These are phyloP conservation scores for Cyclophora punctaria DNA, from an alignment of 2,888 invertebrate species.

Conservation along the genomic window DNA sequence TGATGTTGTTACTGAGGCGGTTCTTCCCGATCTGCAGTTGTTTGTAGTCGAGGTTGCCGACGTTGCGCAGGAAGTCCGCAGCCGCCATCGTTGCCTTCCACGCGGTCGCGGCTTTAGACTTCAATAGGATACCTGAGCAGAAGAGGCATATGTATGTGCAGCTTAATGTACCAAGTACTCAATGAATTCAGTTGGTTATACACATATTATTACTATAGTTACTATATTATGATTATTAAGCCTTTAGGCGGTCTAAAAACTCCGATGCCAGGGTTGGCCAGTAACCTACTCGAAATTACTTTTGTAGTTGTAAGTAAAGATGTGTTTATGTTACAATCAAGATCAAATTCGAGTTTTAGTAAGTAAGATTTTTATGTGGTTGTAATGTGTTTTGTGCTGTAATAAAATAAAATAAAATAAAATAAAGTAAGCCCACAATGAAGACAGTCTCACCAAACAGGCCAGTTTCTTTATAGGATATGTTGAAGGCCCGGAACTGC, in stretches of 20 bases:
- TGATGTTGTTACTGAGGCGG: constrained; percentile 42
- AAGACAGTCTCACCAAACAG: constrained; percentile 44
- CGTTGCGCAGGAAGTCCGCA: constrained; percentile 36
- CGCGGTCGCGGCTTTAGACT: constrained; percentile 34
- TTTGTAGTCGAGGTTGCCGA: constrained; percentile 30
- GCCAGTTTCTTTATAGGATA: constrained; percentile 50
- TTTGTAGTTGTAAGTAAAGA: neutral
- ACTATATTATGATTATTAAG: too few species aligned
- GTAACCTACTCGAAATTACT: neutral
- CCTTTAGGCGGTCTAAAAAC: neutral
- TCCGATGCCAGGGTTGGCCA: neutral
- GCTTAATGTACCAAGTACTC: too few species aligned
- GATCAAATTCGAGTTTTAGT: too few species aligned
- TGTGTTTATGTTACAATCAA: too few species aligned
- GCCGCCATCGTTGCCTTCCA: constrained; percentile 29
- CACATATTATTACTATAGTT: too few species aligned
- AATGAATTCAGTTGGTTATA: too few species aligned
- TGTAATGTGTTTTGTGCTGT: too few species aligned
- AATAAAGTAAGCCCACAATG: neutral
- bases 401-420: too few species aligned
- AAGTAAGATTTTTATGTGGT: too few species aligned
- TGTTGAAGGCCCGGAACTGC: constrained; percentile 44
- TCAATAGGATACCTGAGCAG: constrained; percentile 42
- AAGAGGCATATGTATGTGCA: too few species aligned
- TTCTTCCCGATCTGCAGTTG: constrained; percentile 49